Conservation (phyloP, 1,140 invertebrate genomes). For the Platyura marginata region DNA sequence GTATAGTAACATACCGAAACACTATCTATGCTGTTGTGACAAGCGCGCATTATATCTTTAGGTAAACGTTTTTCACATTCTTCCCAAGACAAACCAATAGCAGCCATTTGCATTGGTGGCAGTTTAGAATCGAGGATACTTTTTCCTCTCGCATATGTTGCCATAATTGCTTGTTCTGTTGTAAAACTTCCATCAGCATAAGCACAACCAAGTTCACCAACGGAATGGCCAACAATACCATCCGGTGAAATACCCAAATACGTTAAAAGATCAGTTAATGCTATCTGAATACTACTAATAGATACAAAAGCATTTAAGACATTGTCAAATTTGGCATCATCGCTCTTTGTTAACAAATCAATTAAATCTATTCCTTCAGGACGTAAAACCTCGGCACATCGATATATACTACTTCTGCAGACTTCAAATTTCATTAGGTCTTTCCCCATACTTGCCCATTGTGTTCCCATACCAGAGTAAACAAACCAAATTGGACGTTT, state of each 20-base stretch:
- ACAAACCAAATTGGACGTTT: constrained; percentile 79
- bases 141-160: constrained; percentile 81
- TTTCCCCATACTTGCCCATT: constrained; percentile 89
- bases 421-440: constrained; percentile 60
- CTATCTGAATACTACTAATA: constrained; percentile 90
- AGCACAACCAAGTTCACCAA: constrained; percentile 83
- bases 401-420: constrained; percentile 60
- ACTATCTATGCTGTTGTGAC: constrained; percentile 82
- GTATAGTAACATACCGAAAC: constrained; percentile 39
- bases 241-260: constrained; percentile 65
- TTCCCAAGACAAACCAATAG: constrained; percentile 76
- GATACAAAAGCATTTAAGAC: constrained; percentile 78
- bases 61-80: constrained; percentile 58
- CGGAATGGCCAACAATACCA: constrained; percentile 91
- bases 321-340: constrained; percentile 58
- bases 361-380: constrained; percentile 65
- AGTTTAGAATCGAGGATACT: constrained; percentile 66
- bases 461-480: constrained; percentile 92
- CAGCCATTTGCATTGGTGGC: constrained; percentile 62
- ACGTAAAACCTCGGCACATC: constrained; percentile 53
- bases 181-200: constrained; percentile 93
- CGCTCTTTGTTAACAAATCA: constrained; percentile 56
- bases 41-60: constrained; percentile 62
- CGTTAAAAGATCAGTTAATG: constrained; percentile 70
- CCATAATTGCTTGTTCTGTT: constrained; percentile 76